Evolutionary conservation across 2,113 vertebrate species (phyloP).

Genomic region (Lepidothrix coronata): DNA sequence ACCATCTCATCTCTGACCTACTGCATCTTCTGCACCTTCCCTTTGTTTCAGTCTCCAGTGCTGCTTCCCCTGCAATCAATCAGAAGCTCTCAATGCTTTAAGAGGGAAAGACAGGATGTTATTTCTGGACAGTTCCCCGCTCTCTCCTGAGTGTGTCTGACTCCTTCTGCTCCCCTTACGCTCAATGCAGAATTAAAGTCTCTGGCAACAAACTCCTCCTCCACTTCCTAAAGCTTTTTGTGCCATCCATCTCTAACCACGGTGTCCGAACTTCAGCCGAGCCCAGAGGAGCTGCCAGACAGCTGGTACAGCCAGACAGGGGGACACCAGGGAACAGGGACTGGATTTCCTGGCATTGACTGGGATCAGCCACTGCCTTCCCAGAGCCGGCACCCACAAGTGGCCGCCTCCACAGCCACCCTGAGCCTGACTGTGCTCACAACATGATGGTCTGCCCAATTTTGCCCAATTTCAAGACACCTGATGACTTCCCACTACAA

Average conservation of each 20-base stretch:
- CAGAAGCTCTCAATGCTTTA: neutral
- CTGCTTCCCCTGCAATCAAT: neutral
- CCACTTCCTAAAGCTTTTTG: neutral
- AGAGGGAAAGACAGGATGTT: neutral
- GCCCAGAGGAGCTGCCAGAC: neutral
- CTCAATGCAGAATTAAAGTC: neutral
- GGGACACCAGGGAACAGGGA: accelerated
- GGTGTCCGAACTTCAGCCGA: neutral
- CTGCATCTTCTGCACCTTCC: neutral
- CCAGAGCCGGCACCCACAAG: neutral
- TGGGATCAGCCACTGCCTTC: neutral
- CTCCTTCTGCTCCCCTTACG: neutral
- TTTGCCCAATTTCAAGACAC: accelerated
- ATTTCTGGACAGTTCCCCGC: neutral
- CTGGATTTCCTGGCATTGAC: accelerated
- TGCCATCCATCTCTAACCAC: neutral
- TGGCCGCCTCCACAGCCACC: neutral
- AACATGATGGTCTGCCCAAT: accelerated
- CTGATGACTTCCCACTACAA: accelerated
- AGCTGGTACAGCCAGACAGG: neutral
- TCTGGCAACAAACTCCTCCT: neutral
- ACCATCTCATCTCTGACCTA: neutral
- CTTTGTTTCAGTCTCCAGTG: neutral
- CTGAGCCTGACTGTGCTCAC: neutral
- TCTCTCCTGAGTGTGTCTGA: neutral